These are phyloP conservation scores for Hipparchia semele DNA, from an alignment of 2,888 invertebrate species.

Conservation along the genomic window DNA sequence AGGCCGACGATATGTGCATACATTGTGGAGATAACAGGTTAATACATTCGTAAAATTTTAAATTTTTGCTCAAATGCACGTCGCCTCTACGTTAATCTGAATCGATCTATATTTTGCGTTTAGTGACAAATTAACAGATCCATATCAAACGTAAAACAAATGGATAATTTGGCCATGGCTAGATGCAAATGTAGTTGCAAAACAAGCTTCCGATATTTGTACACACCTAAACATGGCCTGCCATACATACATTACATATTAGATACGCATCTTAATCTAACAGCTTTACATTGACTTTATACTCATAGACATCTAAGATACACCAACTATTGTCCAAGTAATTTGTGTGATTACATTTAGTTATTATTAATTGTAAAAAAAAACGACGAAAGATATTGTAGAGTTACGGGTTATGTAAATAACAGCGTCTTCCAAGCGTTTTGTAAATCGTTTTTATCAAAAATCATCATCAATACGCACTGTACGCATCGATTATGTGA, in stretches of 20 bases:
- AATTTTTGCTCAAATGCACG: no score
- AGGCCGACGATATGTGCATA: no score
- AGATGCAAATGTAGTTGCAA: constrained; percentile 15
- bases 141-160: neutral
- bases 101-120: neutral
- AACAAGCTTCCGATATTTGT: constrained; percentile 22
- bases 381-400: neutral
- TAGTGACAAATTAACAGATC: neutral
- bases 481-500: neutral
- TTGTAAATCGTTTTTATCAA: neutral
- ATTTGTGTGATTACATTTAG: constrained; percentile 23
- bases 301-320: constrained; percentile 29
- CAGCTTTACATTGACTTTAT: constrained; percentile 31
- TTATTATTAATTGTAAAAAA: neutral
- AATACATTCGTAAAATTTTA: no score
- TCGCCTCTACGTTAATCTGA: no score
- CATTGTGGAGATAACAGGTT: no score
- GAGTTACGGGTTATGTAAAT: neutral
- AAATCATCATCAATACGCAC: neutral
- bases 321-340: constrained; percentile 31
- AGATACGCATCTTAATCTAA: constrained; percentile 29
- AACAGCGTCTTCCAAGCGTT: neutral
- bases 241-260: constrained; percentile 13
- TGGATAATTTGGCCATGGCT: constrained; percentile 10
- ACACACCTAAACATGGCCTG: constrained; percentile 23